Percentiles rank a stretch among this genome's conserved stretches.
Evolutionary conservation across 2,113 vertebrate species (phyloP).

Genomic region (Gulo gulo): DNA sequence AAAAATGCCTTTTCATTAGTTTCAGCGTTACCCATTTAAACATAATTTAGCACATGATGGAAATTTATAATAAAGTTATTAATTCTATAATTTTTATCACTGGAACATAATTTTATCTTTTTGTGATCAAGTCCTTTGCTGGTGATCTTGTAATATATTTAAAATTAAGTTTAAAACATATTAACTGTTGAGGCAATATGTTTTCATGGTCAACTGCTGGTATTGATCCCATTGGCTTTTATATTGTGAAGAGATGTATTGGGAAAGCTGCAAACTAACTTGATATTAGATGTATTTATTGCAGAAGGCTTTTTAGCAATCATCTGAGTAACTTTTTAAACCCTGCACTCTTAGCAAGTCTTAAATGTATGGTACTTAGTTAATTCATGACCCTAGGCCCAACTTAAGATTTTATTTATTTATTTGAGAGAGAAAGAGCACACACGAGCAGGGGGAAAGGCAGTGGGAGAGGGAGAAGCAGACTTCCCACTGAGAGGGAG

Average conservation of each 20-base stretch:
- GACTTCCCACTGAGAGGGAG: neutral
- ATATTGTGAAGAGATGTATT: neutral
- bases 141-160: neutral
- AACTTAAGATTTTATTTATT: neutral
- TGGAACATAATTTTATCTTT: neutral
- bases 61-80: neutral
- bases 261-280: neutral
- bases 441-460: neutral
- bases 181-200: neutral
- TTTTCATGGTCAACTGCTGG: neutral
- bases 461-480: neutral
- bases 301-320: neutral
- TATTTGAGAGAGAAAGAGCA: neutral
- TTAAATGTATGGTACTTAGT: neutral
- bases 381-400: neutral
- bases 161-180: neutral
- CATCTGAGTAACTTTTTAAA: neutral
- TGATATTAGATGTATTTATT: neutral
- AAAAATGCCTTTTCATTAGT: neutral
- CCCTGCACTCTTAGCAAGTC: neutral
- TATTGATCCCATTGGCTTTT: neutral
- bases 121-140: neutral
- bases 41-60: neutral
- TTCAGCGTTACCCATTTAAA: neutral
- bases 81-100: neutral